A percentile compares a stretch with the other conserved stretches of the same genome.
Evolutionary conservation across 2,888 invertebrate genomes (phyloP).

Genomic region (Aethes cnicana): DNA sequence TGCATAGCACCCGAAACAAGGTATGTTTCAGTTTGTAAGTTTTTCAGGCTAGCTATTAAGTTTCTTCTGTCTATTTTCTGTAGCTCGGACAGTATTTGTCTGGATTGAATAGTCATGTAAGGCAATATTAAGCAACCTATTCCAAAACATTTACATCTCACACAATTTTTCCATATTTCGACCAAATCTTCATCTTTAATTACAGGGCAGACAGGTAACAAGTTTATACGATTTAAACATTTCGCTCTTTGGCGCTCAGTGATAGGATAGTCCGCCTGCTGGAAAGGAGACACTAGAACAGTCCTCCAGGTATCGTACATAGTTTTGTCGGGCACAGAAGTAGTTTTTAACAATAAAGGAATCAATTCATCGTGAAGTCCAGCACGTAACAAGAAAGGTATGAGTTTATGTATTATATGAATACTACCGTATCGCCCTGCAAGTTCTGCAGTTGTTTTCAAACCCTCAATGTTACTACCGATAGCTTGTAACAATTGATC

Average conservation of each 20-base stretch:
- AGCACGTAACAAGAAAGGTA: constrained; percentile 58
- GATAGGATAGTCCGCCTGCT: constrained; percentile 74
- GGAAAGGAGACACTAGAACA: constrained; percentile 69
- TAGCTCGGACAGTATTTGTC: constrained; percentile 62
- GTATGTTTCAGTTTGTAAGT: constrained; percentile 71
- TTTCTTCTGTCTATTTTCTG: constrained; percentile 72
- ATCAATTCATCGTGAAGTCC: constrained; percentile 66
- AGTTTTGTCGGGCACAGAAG: constrained; percentile 57
- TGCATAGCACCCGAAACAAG: constrained; percentile 74
- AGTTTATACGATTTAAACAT: constrained; percentile 70
- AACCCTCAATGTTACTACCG: constrained; percentile 57
- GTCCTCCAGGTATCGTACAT: constrained; percentile 70
- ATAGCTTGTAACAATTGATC: constrained; percentile 64
- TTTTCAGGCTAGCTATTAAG: constrained; percentile 70
- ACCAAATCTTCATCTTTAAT: constrained; percentile 71
- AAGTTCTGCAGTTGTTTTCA: constrained; percentile 64
- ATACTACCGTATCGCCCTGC: constrained; percentile 58
- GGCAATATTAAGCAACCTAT: constrained; percentile 73
- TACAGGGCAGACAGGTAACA: constrained; percentile 70
- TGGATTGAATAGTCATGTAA: constrained; percentile 64
- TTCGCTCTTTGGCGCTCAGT: constrained; percentile 70
- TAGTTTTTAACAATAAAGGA: constrained; percentile 63
- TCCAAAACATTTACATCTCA: constrained; percentile 69
- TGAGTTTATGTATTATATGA: constrained; percentile 53
- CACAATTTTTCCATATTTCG: constrained; percentile 75